Evolutionary conservation across 1,140 invertebrate genomes (phyloP), one percentile per base, ranked within the genome.

Genomic region (Himalopsyche phryganea): DNA sequence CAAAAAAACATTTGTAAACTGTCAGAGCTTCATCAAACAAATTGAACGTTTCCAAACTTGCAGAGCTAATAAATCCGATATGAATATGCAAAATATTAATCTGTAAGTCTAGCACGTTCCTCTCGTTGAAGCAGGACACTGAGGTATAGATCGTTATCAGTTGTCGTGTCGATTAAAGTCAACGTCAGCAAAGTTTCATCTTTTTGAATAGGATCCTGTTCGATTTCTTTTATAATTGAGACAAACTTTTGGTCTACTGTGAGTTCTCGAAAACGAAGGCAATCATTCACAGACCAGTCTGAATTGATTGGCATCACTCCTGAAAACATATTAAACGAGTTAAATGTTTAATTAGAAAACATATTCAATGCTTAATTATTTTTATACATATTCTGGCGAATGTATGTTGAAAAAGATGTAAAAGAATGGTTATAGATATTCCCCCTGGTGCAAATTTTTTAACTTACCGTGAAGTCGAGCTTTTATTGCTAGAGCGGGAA

Each of bases 281-380:
- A 80, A 66, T 82, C 81, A 63, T 80, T 76, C 32, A 81, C 78
- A 2, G 74, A 68, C 82, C 82, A 84, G 68, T 84, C 82, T 53
- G 70, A 69, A 59, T 81, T 77, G 11, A 76, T 71, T 18, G 81
- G 81, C 50, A 67, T 72, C 23, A 83, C 76, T 58, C 80, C 82
- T 83, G 66, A 40, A 69, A 66, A 56, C 59, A 51, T 11, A 42
- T 9, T 9, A 35, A 6, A 7, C n/a, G n/a, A 35, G 15, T 42
- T 9, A 42, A 9, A 42, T 11, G 6, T 9, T 42, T 9, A 42
- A 6, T 42, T 14, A 11, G n/a, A 42, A 42, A 11, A 11, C 40
- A 9, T 9, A 42, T 42, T n/a, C n/a, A n/a, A n/a, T n/a, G n/a
- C n/a, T n/a, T n/a, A n/a, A n/a, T n/a, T n/a, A n/a, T n/a, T n/a